These are phyloP conservation scores for Anodontia alba DNA, from an alignment of 2,888 invertebrate species.

Conservation along the genomic window DNA sequence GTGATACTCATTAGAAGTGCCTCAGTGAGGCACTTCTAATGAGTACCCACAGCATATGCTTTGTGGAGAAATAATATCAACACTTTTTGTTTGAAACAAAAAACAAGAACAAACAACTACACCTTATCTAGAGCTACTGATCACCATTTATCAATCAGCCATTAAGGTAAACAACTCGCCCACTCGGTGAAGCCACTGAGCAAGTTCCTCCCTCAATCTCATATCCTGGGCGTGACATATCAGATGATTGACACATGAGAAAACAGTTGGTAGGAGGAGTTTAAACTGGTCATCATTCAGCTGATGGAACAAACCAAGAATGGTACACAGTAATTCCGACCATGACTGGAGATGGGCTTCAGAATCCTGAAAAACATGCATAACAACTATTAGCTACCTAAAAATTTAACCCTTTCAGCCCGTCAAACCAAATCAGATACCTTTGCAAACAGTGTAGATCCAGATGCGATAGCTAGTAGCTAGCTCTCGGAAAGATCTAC, in stretches of 20 bases:
- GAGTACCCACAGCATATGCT: too few relatives aligned
- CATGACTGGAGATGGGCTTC: constrained; percentile 94
- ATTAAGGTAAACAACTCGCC: constrained; percentile 58
- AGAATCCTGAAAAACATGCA: constrained; percentile 88
- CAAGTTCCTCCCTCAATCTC: constrained; percentile 87
- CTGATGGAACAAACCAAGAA: constrained; percentile 90
- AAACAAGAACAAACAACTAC: too few relatives aligned
- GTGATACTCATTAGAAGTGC: too few relatives aligned
- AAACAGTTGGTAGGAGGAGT: constrained; percentile 87
- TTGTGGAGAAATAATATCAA: too few relatives aligned
- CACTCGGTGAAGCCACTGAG: constrained; percentile 87
- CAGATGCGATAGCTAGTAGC: too few relatives aligned
- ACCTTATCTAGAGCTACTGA: too few relatives aligned
- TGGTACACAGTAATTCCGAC: constrained; percentile 91
- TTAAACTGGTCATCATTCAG: constrained; percentile 87
- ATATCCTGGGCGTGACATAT: constrained; percentile 87
- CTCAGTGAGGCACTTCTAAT: too few relatives aligned
- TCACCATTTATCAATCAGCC: not conserved
- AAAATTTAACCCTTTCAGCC: not conserved
- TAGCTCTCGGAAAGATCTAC: too few relatives aligned
- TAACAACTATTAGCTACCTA: too few relatives aligned
- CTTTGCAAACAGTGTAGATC: too few relatives aligned
- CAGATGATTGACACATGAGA: constrained; percentile 87
- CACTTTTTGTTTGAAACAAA: too few relatives aligned
- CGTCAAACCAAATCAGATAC: too few relatives aligned